Conservation (phyloP, 2,797 vertebrate genomes). For the Lutjanus argentimaculatus region DNA sequence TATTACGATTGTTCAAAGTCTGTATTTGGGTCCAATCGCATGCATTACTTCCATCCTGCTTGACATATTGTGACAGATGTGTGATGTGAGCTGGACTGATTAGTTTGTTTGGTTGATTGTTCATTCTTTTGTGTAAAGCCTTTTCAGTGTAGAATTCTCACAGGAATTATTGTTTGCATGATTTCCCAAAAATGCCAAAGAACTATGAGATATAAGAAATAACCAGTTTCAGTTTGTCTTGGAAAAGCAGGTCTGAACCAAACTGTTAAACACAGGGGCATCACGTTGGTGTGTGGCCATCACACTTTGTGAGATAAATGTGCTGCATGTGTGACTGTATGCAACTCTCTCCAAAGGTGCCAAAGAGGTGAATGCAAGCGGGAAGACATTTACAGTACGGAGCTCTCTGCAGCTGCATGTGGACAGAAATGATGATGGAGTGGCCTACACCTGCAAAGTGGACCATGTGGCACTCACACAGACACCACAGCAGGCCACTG, state of each 20-base stretch:
- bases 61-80: background rate
- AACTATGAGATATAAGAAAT: background rate
- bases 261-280: conserved; percentile 7
- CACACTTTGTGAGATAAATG: conserved; percentile 37
- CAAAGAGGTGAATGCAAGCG: conserved; percentile 95
- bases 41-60: no score
- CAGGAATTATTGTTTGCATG: background rate
- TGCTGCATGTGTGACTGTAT: conserved; percentile 58
- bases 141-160: background rate
- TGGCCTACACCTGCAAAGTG: conserved; percentile 95
- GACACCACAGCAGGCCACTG: conserved; percentile 93
- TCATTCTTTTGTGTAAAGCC: background rate
- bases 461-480: conserved; percentile 95
- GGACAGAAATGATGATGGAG: conserved; percentile 94
- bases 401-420: conserved; percentile 95
- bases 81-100: background rate
- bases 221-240: background rate
- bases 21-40: no score
- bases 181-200: background rate
- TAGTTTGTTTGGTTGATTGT: background rate
- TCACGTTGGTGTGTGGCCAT: conserved; percentile 16
- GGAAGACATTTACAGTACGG: conserved; percentile 96
- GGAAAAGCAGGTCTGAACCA: background rate
- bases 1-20: no score
- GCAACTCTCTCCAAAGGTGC: conserved; percentile 83